Percentiles rank a stretch among this genome's conserved stretches.
Evolutionary conservation across 2,888 invertebrate genomes (phyloP).

Genomic region (Epinotia ramella): DNA sequence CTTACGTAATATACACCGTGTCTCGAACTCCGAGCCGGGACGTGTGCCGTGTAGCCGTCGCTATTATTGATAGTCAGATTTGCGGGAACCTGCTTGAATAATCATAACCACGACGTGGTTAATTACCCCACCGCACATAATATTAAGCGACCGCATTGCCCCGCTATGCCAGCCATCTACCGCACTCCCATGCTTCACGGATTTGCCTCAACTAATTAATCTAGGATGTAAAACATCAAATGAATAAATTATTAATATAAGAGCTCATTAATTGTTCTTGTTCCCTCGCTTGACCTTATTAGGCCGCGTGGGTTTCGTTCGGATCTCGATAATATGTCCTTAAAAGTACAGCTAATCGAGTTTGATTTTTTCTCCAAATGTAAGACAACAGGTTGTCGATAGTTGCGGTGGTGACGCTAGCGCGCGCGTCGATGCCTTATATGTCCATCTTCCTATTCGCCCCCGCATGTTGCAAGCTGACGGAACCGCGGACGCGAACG

Average conservation of each 20-base stretch:
- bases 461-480: slow-evolving; percentile 70
- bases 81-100: slow-evolving; percentile 73
- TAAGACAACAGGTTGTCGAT: slow-evolving; percentile 62
- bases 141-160: slow-evolving; percentile 66
- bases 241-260: slow-evolving; percentile 35
- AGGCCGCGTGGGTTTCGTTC: slow-evolving; percentile 62
- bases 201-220: slow-evolving; percentile 29
- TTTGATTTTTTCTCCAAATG: slow-evolving; percentile 65
- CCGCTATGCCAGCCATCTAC: slow-evolving; percentile 51
- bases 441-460: slow-evolving; percentile 81
- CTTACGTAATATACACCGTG: background rate
- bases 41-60: slow-evolving; percentile 68
- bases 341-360: slow-evolving; percentile 72
- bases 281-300: slow-evolving; percentile 48
- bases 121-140: slow-evolving; percentile 65
- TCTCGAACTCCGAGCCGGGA: slow-evolving; percentile 41
- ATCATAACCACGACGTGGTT: slow-evolving; percentile 74
- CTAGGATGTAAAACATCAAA: slow-evolving; percentile 29
- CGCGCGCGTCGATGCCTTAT: slow-evolving; percentile 70
- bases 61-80: slow-evolving; percentile 73
- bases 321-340: slow-evolving; percentile 72
- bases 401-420: slow-evolving; percentile 77
- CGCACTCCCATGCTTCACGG: slow-evolving; percentile 33
- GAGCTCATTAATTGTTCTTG: slow-evolving; percentile 35
- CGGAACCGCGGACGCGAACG: slow-evolving; percentile 60